Percentiles rank a stretch among this genome's conserved stretches.
Evolutionary conservation across 2,797 vertebrate species (phyloP).

Genomic region (Gastrophryne carolinensis): DNA sequence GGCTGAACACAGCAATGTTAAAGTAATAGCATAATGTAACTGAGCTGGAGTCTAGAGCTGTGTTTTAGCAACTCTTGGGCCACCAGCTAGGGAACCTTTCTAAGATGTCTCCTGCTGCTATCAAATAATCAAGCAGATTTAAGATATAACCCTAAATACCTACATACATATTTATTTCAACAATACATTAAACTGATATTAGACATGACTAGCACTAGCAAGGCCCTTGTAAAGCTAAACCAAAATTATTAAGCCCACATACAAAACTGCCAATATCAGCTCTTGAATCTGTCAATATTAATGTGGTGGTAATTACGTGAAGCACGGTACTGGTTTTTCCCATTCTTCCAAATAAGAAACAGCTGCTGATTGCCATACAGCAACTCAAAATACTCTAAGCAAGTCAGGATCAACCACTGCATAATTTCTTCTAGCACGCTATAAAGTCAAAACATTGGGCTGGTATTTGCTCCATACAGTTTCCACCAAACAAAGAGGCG

Average conservation of each 20-base stretch:
- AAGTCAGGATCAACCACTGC: slow-evolving; percentile 42
- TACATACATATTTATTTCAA: no score
- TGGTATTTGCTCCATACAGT: slow-evolving; percentile 33
- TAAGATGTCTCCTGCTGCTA: no score
- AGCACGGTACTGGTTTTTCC: slow-evolving; percentile 41
- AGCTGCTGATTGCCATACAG: slow-evolving; percentile 39
- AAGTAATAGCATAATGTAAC: no score
- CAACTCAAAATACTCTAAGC: slow-evolving; percentile 32
- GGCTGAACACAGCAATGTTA: no score
- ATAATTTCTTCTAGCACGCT: slow-evolving; percentile 45
- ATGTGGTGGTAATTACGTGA: slow-evolving; percentile 48
- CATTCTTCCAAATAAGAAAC: slow-evolving; percentile 43
- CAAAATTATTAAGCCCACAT: not conserved
- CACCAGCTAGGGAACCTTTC: no score
- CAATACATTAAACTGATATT: no score
- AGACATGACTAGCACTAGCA: no score
- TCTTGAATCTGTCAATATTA: slow-evolving; percentile 44
- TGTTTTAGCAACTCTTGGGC: no score
- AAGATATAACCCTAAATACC: no score
- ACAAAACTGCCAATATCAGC: not conserved
- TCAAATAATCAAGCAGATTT: no score
- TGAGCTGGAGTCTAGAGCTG: no score
- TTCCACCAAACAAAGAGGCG: slow-evolving; percentile 27
- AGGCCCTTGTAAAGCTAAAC: not conserved
- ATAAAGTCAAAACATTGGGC: slow-evolving; percentile 39